Evolutionary conservation across 2,888 invertebrate genomes (phyloP).

Genomic region (Pomacea canaliculata): DNA sequence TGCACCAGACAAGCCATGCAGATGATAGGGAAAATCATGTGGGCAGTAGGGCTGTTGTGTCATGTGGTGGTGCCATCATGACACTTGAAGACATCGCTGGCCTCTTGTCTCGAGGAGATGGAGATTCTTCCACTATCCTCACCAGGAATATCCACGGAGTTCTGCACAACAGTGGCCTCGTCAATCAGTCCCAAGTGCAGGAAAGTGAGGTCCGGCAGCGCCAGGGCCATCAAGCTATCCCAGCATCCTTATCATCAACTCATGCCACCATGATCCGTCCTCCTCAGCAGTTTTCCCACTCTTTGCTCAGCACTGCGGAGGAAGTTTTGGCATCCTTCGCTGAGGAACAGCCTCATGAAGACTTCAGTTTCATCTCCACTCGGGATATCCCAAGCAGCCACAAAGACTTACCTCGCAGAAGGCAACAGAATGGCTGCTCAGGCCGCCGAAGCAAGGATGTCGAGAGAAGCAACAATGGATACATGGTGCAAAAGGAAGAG

Average conservation of each 20-base stretch:
- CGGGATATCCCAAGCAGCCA: conserved; percentile 1
- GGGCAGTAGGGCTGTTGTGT: too few relatives aligned
- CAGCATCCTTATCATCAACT: conserved; percentile 8
- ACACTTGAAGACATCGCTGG: conserved; percentile 15
- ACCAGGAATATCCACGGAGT: conserved; percentile 16
- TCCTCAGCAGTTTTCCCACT: conserved; percentile 45
- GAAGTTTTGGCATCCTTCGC: background rate
- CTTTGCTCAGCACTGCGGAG: background rate
- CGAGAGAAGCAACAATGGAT: background rate
- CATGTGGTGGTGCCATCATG: background rate
- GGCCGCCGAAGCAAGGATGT: background rate
- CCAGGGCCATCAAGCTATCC: background rate
- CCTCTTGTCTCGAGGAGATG: conserved; percentile 2
- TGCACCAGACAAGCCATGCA: too few relatives aligned
- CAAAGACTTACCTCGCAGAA: background rate
- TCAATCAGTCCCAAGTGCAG: conserved; percentile 1
- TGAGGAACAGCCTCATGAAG: background rate
- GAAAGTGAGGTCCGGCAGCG: conserved; percentile 2
- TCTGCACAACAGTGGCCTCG: conserved; percentile 13
- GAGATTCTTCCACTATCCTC: background rate
- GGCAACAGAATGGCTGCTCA: background rate
- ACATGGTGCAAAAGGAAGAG: background rate
- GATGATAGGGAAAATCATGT: too few relatives aligned
- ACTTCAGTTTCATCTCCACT: conserved; percentile 10
- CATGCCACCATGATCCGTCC: conserved; percentile 46